These are phyloP conservation scores for Columbina picui DNA, from an alignment of 2,113 vertebrate species.

Conservation along the genomic window DNA sequence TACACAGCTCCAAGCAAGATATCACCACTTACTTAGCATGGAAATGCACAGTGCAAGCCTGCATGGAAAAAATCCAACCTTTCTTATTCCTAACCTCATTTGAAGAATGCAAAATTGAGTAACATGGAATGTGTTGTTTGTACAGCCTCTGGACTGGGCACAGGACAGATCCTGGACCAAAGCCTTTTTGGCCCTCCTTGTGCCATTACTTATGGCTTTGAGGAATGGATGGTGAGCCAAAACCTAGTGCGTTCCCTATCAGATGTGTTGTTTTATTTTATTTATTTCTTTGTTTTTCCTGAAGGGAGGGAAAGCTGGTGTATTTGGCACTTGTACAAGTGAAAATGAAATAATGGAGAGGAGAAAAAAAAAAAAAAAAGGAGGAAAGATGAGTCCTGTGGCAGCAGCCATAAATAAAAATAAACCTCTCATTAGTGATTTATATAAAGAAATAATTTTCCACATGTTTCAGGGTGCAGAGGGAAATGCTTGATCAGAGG, in stretches of 20 bases:
- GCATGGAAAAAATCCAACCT: background rate
- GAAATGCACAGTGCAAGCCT: background rate
- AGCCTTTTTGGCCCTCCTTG: background rate
- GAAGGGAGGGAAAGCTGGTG: background rate
- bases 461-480: background rate
- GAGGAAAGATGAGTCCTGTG: background rate
- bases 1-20: background rate
- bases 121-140: background rate
- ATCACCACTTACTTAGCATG: background rate
- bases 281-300: background rate
- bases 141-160: background rate
- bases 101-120: background rate
- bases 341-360: background rate
- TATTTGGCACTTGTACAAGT: background rate
- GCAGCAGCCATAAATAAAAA: slow-evolving; percentile 30
- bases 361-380: background rate
- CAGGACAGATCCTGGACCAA: background rate
- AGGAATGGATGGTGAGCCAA: background rate
- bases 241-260: background rate
- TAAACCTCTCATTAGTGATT: slow-evolving; percentile 30
- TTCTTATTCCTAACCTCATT: background rate
- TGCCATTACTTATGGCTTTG: background rate
- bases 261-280: background rate
- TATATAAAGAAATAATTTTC: slow-evolving; percentile 9
- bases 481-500: slow-evolving; percentile 30